Evolutionary conservation across 2,113 vertebrate species (phyloP), one percentile per base, ranked within the genome.

Genomic region (Cephalophus harveyi): DNA sequence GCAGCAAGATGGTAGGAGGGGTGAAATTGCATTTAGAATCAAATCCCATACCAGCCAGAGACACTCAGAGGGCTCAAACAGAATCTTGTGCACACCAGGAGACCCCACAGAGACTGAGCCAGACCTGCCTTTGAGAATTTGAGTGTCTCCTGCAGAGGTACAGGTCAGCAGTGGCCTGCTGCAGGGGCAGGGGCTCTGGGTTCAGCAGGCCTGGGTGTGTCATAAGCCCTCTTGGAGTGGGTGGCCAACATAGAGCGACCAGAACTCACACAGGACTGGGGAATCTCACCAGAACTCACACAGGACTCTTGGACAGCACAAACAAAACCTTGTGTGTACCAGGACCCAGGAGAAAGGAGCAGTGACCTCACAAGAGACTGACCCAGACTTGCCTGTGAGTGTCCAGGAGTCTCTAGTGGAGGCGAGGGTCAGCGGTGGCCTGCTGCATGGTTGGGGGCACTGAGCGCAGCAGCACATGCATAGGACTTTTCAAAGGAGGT

Each of bases 351-450:
- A 67, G 64, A 67, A 67, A 36, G 33, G n/a, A 67, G 17, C 8
- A 67, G 17, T 67, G 64, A 36, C n/a, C n/a, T 67, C 64, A 67
- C 4, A 67, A 36, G n/a, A 67, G 33, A 67, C 33, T 67, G 64
- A 21, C 64, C n/a, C 17, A 67, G n/a, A 36, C n/a, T 67, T 67
- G 33, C 64, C 64, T 67, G 8, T 21, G 64, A 67, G 64, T 36
- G 17, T 67, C 64, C 64, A 67, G 17, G n/a, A 67, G 17, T 67
- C 64, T 67, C 4, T 0, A 9, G 64, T 67, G 64, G 64, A 67
- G n/a, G n/a, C 4, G 0, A 2, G 33, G 64, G 8, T 5, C 17
- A 36, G 17, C 4, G 0, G 8, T 36, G 33, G 9, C 4, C 17
- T 67, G n/a, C 33, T 36, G 64, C 17, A 67, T 4, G 64, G 9